Evolutionary conservation across 2,797 vertebrate genomes (phyloP).

Genomic region (Cuniculus paca): DNA sequence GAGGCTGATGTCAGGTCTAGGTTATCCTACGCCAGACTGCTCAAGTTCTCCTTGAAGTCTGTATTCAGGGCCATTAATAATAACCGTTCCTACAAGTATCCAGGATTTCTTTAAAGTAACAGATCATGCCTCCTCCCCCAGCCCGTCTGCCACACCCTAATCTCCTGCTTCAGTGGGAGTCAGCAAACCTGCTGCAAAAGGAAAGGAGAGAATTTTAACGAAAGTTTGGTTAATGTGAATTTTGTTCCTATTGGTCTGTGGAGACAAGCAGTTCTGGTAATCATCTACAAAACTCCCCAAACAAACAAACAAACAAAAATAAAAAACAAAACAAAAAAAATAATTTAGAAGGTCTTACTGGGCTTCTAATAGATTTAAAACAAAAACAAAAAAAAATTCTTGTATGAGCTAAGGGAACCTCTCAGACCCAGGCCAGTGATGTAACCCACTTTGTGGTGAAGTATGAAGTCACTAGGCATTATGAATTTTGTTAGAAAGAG

Average conservation of each 20-base stretch:
- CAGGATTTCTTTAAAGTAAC: neutral
- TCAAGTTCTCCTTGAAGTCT: neutral
- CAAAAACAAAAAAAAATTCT: neutral
- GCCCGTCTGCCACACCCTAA: neutral
- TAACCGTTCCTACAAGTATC: neutral
- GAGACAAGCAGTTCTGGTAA: neutral
- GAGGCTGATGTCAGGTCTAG: neutral
- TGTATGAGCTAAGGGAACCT: neutral
- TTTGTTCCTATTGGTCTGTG: neutral
- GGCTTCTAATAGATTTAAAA: neutral
- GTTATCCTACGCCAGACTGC: neutral
- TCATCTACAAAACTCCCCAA: neutral
- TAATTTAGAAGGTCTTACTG: neutral
- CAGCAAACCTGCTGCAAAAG: neutral
- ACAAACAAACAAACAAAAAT: no score
- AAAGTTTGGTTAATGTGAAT: neutral
- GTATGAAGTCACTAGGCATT: neutral
- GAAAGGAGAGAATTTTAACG: neutral
- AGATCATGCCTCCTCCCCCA: neutral
- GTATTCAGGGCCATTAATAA: neutral
- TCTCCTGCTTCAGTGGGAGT: neutral
- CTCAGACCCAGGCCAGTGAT: neutral
- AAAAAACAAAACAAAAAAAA: neutral
- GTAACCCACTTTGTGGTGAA: neutral
- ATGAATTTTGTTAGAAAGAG: neutral